Percentiles rank a stretch among this genome's conserved stretches.
phyloP scores from a whole-genome alignment of 2,888 invertebrate species.

The Oligia latruncula region DNA sequence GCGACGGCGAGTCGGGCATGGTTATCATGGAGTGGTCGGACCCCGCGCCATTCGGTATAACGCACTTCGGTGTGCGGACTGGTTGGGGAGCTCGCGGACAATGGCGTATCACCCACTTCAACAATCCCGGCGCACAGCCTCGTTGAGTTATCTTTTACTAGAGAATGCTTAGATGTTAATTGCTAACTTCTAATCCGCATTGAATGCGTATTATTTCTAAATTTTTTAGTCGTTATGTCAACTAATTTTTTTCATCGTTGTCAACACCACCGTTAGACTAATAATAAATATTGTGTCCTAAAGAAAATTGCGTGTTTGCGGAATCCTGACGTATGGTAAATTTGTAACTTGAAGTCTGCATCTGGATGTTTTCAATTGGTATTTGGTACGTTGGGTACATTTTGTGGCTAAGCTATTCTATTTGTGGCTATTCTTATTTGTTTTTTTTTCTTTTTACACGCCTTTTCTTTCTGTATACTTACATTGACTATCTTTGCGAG shows the following conservation, averaged over 20 bases:
- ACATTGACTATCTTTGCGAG: slow-evolving; percentile 10
- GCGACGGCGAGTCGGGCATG: slow-evolving; percentile 85
- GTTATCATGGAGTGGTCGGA: slow-evolving; percentile 91
- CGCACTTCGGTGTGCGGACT: slow-evolving; percentile 91
- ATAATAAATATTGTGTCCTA: slow-evolving; percentile 61
- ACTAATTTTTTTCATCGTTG: slow-evolving; percentile 56
- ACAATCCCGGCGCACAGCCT: slow-evolving; percentile 71
- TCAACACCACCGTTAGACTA: slow-evolving; percentile 58
- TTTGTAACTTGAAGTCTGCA: slow-evolving; percentile 52
- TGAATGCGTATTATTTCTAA: slow-evolving; percentile 45
- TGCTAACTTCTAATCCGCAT: slow-evolving; percentile 69
- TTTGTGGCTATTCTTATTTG: neutral
- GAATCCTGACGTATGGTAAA: slow-evolving; percentile 52
- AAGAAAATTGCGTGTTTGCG: slow-evolving; percentile 66
- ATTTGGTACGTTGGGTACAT: slow-evolving; percentile 89
- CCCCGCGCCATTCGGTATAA: slow-evolving; percentile 90
- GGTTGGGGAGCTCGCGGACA: slow-evolving; percentile 92
- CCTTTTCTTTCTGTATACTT: slow-evolving; percentile 45
- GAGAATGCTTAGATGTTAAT: slow-evolving; percentile 78
- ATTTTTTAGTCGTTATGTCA: slow-evolving; percentile 50
- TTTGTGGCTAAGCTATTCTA: slow-evolving; percentile 73
- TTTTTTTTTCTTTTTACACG: slow-evolving; percentile 44
- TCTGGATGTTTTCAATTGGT: slow-evolving; percentile 72
- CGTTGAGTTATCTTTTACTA: slow-evolving; percentile 82
- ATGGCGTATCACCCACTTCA: slow-evolving; percentile 90